Percentiles rank a stretch among this genome's conserved stretches.
phyloP scores from a whole-genome alignment of 2,113 vertebrate species.

The Callopanchax toddi region DNA sequence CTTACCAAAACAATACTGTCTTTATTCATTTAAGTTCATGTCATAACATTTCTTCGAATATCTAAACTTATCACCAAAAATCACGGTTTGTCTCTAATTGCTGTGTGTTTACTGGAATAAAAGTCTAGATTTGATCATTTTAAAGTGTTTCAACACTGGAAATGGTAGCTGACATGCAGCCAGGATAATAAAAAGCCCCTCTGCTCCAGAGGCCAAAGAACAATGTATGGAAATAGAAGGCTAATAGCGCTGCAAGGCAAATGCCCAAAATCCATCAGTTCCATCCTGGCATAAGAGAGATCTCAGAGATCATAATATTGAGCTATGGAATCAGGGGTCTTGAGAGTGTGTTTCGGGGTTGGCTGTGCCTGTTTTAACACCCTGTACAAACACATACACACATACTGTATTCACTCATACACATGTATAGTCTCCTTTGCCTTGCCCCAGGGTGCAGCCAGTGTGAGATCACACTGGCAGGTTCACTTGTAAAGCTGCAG shows the following conservation, averaged over 20 bases:
- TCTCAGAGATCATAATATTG: conserved; percentile 68
- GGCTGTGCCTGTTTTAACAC: conserved; percentile 73
- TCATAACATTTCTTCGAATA: no score
- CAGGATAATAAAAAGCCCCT: conserved; percentile 22
- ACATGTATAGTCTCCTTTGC: conserved; percentile 74
- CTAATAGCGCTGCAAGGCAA: conserved; percentile 47
- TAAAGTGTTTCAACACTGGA: conserved; percentile 22
- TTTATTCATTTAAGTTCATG: no score
- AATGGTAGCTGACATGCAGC: conserved; percentile 18
- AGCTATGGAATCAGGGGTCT: conserved; percentile 69
- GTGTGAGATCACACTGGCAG: conserved; percentile 77
- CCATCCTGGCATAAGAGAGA: conserved; percentile 49
- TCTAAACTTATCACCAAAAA: no score
- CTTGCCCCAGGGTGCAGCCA: conserved; percentile 80
- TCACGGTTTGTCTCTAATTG: neutral
- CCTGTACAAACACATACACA: conserved; percentile 31
- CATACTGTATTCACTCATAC: conserved; percentile 38
- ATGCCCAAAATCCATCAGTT: conserved; percentile 62
- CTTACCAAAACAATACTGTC: no score
- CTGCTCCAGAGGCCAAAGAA: conserved; percentile 42
- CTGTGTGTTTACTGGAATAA: conserved; percentile 26
- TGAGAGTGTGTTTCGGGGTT: conserved; percentile 64
- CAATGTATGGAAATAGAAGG: conserved; percentile 61
- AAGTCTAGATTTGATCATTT: neutral
- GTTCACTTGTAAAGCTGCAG: conserved; percentile 79